Evolutionary conservation across 2,113 vertebrate species (phyloP).

Genomic region (Cryptoleucopteryx plumbea): DNA sequence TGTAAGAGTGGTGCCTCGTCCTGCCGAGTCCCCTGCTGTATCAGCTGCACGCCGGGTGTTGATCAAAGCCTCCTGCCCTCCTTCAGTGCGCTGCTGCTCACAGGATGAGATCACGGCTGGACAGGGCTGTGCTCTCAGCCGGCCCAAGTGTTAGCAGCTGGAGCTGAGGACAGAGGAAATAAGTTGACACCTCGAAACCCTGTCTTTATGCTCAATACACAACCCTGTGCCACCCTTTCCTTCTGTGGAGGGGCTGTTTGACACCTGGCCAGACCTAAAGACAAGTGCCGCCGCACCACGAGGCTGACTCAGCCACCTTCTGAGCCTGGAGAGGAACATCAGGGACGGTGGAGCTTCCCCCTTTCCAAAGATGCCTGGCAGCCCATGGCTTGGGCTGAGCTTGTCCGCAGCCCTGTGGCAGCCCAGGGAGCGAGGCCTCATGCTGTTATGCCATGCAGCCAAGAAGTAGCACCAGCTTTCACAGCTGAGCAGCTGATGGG

Average conservation of each 20-base stretch:
- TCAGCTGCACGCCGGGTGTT: fast-evolving
- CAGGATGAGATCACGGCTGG: fast-evolving
- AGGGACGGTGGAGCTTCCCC: not conserved
- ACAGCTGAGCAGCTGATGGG: fast-evolving
- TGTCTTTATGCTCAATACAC: not conserved
- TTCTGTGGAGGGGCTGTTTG: not conserved
- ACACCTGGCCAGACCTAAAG: not conserved
- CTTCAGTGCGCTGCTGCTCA: not conserved
- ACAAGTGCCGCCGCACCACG: fast-evolving
- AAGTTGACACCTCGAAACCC: not conserved
- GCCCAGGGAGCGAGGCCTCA: fast-evolving
- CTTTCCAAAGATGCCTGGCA: not conserved
- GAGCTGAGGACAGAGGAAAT: not conserved
- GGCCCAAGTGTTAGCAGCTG: not conserved
- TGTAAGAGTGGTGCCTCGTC: fast-evolving
- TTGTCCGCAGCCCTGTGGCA: not conserved
- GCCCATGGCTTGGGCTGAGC: fast-evolving
- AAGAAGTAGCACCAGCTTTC: not conserved
- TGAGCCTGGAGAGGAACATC: not conserved
- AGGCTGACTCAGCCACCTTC: not conserved
- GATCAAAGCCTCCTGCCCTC: not conserved
- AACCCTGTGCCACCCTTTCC: not conserved
- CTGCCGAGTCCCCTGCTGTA: not conserved
- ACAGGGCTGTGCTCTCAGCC: not conserved
- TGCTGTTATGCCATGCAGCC: not conserved